Evolutionary conservation across 2,888 invertebrate genomes (phyloP).

Genomic region (Tigriopus californicus): DNA sequence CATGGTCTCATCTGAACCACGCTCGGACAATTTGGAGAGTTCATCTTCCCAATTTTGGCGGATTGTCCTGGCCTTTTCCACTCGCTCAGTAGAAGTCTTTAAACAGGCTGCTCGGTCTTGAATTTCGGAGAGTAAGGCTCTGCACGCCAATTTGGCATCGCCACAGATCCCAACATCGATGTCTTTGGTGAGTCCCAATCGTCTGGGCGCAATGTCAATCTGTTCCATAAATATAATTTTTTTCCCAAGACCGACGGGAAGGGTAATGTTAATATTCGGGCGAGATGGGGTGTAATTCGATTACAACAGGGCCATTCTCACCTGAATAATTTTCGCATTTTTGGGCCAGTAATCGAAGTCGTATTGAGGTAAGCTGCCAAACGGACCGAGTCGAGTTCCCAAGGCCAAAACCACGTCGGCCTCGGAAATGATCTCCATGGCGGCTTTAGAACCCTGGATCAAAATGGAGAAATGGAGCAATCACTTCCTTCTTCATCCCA

Average conservation of each 20-base stretch:
- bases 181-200: conserved; percentile 10
- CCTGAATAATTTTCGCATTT: conserved; percentile 13
- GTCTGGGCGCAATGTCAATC: conserved; percentile 1
- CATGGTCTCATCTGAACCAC: background rate
- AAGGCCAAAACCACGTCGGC: conserved; percentile 14
- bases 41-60: background rate
- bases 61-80: background rate
- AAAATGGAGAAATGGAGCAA: background rate
- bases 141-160: conserved; percentile 12
- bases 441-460: conserved; percentile 12
- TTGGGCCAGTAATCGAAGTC: conserved; percentile 16
- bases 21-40: background rate
- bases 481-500: no score
- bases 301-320: background rate
- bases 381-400: conserved; percentile 13
- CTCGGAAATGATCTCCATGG: conserved; percentile 10
- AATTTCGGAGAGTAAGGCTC: background rate
- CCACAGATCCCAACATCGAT: conserved; percentile 12
- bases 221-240: background rate
- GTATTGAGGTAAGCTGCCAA: conserved; percentile 12
- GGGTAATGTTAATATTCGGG: background rate
- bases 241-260: background rate
- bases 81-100: background rate
- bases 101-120: background rate
- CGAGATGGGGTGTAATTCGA: background rate